A percentile compares a stretch with the other conserved stretches of the same genome.
Conservation (phyloP, 1,140 invertebrate genomes). For the Euwallacea fornicatus region DNA sequence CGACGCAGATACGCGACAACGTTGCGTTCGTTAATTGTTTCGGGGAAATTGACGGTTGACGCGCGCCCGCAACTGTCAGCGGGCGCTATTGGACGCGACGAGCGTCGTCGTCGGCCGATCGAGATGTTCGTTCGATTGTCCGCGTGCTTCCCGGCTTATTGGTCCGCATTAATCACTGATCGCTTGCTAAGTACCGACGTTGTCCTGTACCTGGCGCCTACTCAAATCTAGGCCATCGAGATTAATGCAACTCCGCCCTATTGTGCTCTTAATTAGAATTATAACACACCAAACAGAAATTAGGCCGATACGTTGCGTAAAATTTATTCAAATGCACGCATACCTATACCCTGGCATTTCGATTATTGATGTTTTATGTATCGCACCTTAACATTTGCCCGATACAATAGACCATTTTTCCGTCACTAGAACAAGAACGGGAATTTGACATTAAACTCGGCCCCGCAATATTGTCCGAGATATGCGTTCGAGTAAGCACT, state of each 20-base stretch:
- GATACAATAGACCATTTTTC: constrained; percentile 1
- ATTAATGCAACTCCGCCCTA: constrained; percentile 15
- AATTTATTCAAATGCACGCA: constrained; percentile 4
- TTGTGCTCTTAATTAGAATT: constrained; percentile 2
- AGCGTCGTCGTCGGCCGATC: not conserved
- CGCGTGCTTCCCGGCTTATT: too few species aligned
- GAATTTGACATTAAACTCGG: too few species aligned
- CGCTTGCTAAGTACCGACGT: not conserved
- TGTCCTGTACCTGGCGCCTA: not conserved
- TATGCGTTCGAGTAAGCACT: too few species aligned
- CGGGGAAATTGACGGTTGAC: not conserved
- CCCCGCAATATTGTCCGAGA: too few species aligned
- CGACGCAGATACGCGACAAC: not conserved
- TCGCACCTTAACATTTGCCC: constrained; percentile 1
- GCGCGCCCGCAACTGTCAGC: too few species aligned
- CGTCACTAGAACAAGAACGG: not conserved
- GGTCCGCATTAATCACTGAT: not conserved
- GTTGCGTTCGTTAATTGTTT: not conserved
- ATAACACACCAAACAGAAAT: not conserved
- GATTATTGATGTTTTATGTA: constrained; percentile 11
- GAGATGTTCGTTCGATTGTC: not conserved
- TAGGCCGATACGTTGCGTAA: constrained; percentile 3
- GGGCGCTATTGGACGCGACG: not conserved
- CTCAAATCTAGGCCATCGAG: constrained; percentile 4
- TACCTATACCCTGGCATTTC: not conserved